These are phyloP conservation scores for Aphelenchoides fujianensis DNA, from an alignment of 1,140 invertebrate genomes.

Conservation along the genomic window DNA sequence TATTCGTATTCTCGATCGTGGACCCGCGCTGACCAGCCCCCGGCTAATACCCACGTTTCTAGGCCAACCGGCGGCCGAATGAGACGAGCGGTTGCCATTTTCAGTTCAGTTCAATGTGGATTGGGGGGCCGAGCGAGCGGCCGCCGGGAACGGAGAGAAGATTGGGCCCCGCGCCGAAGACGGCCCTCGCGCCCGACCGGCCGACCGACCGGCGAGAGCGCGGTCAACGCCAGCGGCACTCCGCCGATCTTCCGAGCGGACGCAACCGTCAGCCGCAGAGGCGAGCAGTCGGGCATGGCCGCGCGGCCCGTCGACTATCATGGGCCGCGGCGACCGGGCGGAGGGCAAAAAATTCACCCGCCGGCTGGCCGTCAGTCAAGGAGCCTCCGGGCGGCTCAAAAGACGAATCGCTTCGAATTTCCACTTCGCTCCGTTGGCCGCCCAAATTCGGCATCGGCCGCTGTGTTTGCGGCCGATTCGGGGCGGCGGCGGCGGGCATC, in stretches of 20 bases:
- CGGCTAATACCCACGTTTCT: neutral
- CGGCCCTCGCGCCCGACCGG: neutral
- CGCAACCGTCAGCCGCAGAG: neutral
- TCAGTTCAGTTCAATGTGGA: slow-evolving; percentile 1
- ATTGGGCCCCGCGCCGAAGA: too few species aligned
- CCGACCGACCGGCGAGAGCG: neutral
- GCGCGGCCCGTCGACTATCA: too few species aligned
- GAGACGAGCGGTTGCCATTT: neutral
- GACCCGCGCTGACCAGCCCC: neutral
- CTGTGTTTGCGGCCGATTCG: neutral
- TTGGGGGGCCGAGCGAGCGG: too few species aligned
- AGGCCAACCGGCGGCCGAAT: neutral
- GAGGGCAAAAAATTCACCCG: slow-evolving; percentile 1
- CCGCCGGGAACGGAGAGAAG: neutral
- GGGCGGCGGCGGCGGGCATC: neutral
- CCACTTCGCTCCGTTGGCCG: slow-evolving; percentile 5
- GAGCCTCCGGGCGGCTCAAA: slow-evolving; percentile 10
- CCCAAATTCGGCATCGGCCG: slow-evolving; percentile 2
- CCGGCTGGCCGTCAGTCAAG: neutral
- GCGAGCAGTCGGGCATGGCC: too few species aligned
- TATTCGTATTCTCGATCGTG: neutral
- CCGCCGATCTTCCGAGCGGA: neutral
- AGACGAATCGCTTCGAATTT: slow-evolving; percentile 23
- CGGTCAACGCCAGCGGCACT: slow-evolving; percentile 1
- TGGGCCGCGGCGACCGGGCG: neutral